Conservation (phyloP, 2,888 invertebrate species). For the Hofmannophila pseudospretella region DNA sequence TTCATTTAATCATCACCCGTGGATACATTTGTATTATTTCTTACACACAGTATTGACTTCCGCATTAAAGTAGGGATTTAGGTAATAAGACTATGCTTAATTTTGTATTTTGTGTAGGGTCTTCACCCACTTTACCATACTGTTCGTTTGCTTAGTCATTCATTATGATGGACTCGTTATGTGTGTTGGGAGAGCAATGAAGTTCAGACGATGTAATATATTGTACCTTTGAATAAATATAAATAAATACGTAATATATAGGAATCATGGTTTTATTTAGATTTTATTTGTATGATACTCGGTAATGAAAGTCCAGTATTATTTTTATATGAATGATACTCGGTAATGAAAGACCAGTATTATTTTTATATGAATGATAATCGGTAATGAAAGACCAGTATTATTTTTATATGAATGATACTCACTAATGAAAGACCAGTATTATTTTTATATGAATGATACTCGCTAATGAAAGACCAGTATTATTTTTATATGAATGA, state of each 20-base stretch:
- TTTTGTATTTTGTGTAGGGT: conserved; percentile 71
- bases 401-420: no score
- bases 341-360: no score
- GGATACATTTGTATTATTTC: conserved; percentile 62
- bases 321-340: no score
- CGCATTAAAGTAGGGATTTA: conserved; percentile 60
- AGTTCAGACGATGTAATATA: conserved; percentile 74
- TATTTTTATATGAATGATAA: no score
- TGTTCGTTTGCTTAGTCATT: conserved; percentile 68
- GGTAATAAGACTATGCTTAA: conserved; percentile 67
- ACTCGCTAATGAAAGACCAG: no score
- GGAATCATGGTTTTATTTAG: conserved; percentile 35
- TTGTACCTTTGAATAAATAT: conserved; percentile 76
- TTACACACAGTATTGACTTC: conserved; percentile 73
- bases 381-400: no score
- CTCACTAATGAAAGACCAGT: no score
- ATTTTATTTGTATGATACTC: no score
- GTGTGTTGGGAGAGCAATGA: conserved; percentile 57
- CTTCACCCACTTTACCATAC: conserved; percentile 60
- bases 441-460: no score
- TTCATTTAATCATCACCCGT: conserved; percentile 58
- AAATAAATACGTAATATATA: conserved; percentile 78
- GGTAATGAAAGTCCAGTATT: no score
- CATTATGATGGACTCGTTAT: conserved; percentile 56
- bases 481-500: no score